Conservation (phyloP, 2,797 vertebrate genomes). For the Harpagifer antarcticus region DNA sequence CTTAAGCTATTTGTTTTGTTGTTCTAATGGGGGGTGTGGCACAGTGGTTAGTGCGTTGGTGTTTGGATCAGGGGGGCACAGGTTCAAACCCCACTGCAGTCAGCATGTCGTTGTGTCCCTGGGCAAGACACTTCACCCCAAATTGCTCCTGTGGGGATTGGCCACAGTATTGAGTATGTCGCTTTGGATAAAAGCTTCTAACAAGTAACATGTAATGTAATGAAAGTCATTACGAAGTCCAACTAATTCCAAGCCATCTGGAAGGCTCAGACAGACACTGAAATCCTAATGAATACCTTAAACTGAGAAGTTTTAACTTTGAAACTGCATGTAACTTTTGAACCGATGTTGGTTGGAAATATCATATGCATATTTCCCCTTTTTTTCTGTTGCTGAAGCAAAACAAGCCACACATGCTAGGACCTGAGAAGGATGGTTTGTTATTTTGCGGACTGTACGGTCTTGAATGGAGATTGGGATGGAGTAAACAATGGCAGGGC, state of each 20-base stretch:
- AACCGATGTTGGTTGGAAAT: conserved; percentile 34
- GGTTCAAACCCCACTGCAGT: too few species aligned
- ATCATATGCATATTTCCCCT: conserved; percentile 23
- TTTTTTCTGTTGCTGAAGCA: background rate
- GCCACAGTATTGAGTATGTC: too few species aligned
- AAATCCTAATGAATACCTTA: background rate
- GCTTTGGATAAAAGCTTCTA: too few species aligned
- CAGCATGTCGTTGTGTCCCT: too few species aligned
- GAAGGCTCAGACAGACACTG: background rate
- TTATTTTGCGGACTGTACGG: conserved; percentile 16
- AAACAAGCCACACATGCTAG: conserved; percentile 12
- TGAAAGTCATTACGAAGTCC: conserved; percentile 13
- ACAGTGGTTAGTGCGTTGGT: too few species aligned
- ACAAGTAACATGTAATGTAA: background rate
- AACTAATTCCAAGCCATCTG: background rate
- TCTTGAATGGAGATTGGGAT: conserved; percentile 20
- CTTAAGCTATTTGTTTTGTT: background rate
- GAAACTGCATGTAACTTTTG: conserved; percentile 48
- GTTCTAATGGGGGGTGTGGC: background rate
- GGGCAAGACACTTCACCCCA: too few species aligned
- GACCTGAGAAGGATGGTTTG: conserved; percentile 13
- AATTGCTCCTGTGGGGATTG: too few species aligned
- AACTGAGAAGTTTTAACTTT: conserved; percentile 2
- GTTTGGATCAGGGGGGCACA: too few species aligned
- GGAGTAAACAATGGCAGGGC: conserved; percentile 43